Conservation (phyloP, 2,888 invertebrate species). For the Odontocerum albicorne region DNA sequence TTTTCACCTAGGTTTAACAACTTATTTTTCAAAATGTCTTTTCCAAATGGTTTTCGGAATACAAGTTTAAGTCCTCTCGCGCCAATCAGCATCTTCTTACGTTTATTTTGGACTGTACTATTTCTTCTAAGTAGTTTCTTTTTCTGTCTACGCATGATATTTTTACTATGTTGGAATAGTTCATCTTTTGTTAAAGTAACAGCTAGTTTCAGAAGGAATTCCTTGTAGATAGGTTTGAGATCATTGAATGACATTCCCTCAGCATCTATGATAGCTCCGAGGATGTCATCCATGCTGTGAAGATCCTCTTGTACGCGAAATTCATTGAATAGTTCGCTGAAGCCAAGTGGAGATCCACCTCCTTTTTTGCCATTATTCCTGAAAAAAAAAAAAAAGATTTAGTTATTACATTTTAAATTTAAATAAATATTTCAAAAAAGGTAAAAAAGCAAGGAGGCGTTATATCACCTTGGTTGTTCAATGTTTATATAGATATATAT, state of each 20-base stretch:
- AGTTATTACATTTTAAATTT: background rate
- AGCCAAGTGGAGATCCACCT: slow-evolving; percentile 80
- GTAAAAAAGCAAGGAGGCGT: too few relatives aligned
- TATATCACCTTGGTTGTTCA: too few relatives aligned
- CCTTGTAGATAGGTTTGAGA: slow-evolving; percentile 88
- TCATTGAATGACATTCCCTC: slow-evolving; percentile 94
- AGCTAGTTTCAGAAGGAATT: slow-evolving; percentile 83
- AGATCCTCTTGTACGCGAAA: slow-evolving; percentile 86
- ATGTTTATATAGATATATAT: too few relatives aligned
- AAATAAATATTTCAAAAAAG: background rate
- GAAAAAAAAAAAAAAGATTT: slow-evolving; percentile 42
- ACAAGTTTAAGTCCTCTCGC: slow-evolving; percentile 64
- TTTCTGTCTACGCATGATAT: slow-evolving; percentile 84
- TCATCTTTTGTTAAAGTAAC: slow-evolving; percentile 91
- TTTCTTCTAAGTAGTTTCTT: slow-evolving; percentile 66
- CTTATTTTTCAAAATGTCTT: slow-evolving; percentile 41
- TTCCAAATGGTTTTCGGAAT: slow-evolving; percentile 62
- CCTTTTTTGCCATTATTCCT: slow-evolving; percentile 66
- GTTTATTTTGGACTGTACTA: slow-evolving; percentile 58
- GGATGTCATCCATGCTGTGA: slow-evolving; percentile 84
- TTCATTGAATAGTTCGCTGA: slow-evolving; percentile 85
- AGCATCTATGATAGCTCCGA: slow-evolving; percentile 86
- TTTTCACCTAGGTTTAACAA: slow-evolving; percentile 39
- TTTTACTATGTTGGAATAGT: slow-evolving; percentile 85
- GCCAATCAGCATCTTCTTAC: slow-evolving; percentile 62